Conservation (phyloP, 2,797 vertebrate species). For the Oreortyx pictus region DNA sequence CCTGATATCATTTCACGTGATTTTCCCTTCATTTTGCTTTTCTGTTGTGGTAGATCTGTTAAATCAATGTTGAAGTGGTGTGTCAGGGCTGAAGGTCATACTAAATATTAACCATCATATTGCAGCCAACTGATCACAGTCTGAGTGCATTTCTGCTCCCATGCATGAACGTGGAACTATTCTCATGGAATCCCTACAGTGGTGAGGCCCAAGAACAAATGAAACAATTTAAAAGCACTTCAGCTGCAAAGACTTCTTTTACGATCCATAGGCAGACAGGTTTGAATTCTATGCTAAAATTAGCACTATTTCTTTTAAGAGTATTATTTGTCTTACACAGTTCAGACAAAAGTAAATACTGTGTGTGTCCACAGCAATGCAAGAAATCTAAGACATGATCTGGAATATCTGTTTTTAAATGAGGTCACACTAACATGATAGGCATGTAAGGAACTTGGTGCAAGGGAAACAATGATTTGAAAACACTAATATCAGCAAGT, state of each 20-base stretch:
- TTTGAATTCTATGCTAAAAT: background rate
- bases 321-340: background rate
- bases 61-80: background rate
- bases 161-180: background rate
- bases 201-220: background rate
- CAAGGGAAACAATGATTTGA: background rate
- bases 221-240: background rate
- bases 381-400: background rate
- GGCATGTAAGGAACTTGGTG: background rate
- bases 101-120: background rate
- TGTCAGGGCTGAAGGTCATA: background rate
- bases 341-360: background rate
- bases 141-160: background rate
- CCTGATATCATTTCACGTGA: background rate
- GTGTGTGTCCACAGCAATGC: background rate
- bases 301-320: background rate
- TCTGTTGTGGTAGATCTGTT: background rate
- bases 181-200: background rate
- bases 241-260: background rate
- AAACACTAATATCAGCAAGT: background rate
- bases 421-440: background rate
- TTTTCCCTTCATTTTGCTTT: conserved; percentile 5
- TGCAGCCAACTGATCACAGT: background rate
- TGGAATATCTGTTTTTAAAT: background rate
- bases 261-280: background rate